A percentile compares a stretch with the other conserved stretches of the same genome.
These are phyloP conservation scores for Sprattus sprattus DNA, from an alignment of 2,113 vertebrate genomes.

Conservation along the genomic window DNA sequence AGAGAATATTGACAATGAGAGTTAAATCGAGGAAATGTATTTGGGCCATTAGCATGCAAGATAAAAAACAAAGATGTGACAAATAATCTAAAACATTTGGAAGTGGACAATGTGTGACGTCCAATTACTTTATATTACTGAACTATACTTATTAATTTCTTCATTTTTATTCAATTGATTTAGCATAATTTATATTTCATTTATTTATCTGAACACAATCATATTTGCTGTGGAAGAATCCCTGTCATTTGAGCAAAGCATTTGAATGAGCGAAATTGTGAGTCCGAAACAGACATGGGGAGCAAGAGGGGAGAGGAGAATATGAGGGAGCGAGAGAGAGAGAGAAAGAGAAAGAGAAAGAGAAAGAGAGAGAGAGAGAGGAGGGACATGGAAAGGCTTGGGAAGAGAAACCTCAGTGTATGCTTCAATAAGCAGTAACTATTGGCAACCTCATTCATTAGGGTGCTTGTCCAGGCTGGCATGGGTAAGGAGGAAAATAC, in stretches of 20 bases:
- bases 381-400: constrained; percentile 19
- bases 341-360: constrained; percentile 17
- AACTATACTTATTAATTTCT: background rate
- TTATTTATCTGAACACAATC: background rate
- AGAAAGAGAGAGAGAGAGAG: constrained; percentile 24
- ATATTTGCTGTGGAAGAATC: background rate
- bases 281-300: background rate
- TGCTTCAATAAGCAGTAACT: constrained; percentile 73
- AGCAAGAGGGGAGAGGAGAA: constrained; percentile 47
- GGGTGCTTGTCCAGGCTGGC: constrained; percentile 65
- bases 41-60: background rate
- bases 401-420: constrained; percentile 54
- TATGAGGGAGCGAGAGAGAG: constrained; percentile 13
- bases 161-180: background rate
- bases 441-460: constrained; percentile 76
- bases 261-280: background rate
- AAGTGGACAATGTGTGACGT: background rate
- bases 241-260: background rate
- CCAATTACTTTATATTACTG: background rate
- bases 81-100: background rate
- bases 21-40: background rate
- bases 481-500: constrained; percentile 47
- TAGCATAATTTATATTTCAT: background rate
- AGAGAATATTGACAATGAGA: background rate
- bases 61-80: background rate